phyloP scores from a whole-genome alignment of 2,113 vertebrate genomes.

The Thunnus thynnus region DNA sequence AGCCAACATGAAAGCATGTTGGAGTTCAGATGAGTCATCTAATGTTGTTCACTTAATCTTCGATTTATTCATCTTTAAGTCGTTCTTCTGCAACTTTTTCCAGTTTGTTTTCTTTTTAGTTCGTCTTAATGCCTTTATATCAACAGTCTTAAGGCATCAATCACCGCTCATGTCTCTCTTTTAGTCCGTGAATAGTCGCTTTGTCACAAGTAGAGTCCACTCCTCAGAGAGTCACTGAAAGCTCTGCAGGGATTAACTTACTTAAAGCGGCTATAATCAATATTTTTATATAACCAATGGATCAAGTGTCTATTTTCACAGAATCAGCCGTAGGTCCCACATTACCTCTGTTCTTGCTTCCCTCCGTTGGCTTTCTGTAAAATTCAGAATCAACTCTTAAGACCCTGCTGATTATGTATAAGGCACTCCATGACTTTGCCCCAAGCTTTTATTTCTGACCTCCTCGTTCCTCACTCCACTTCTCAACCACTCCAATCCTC shows the following conservation, averaged over 20 bases:
- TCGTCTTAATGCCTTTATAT: background rate
- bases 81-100: constrained; percentile 3
- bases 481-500: no score
- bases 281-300: background rate
- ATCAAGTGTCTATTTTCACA: background rate
- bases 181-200: background rate
- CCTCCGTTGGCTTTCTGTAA: no score
- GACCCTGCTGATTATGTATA: no score
- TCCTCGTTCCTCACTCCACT: no score
- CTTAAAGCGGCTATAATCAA: background rate
- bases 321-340: no score
- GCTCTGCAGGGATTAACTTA: background rate
- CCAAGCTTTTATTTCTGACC: no score
- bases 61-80: background rate
- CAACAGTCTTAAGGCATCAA: background rate
- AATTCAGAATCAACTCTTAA: no score
- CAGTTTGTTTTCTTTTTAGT: background rate
- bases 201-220: background rate
- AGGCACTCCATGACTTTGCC: no score
- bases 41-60: background rate
- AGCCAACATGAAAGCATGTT: background rate
- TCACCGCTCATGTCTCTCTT: background rate
- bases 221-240: background rate
- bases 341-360: no score
- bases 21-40: background rate